Conservation (phyloP, 2,797 vertebrate species). For the Urocyon cinereoargenteus region DNA sequence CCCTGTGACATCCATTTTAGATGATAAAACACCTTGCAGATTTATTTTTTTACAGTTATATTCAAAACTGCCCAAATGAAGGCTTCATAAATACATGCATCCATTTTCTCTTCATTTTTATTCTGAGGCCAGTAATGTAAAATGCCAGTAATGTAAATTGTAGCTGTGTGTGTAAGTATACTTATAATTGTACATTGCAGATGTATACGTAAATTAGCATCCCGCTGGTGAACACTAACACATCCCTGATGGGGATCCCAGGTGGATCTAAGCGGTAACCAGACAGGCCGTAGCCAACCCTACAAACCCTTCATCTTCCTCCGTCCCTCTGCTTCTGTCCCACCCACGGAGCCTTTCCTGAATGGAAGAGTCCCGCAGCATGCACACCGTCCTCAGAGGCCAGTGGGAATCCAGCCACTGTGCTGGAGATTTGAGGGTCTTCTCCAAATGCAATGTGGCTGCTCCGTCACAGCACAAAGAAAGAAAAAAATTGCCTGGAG, state of each 20-base stretch:
- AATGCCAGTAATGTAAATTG: not conserved
- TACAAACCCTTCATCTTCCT: not conserved
- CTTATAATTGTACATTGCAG: not conserved
- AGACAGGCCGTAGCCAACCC: not conserved
- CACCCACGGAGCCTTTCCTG: not conserved
- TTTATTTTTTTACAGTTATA: not conserved
- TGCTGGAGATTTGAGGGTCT: fast-evolving
- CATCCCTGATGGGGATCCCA: too few species aligned
- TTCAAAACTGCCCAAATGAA: not conserved
- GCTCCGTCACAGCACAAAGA: fast-evolving
- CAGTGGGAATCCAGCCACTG: fast-evolving
- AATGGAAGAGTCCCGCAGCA: not conserved
- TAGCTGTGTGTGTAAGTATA: not conserved
- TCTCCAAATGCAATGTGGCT: fast-evolving
- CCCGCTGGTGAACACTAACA: not conserved
- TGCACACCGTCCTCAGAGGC: fast-evolving
- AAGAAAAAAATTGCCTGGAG: not conserved
- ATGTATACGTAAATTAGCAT: not conserved
- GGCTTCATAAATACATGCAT: not conserved
- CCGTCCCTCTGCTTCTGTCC: not conserved
- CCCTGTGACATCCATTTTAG: not conserved
- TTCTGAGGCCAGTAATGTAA: not conserved
- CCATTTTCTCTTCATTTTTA: not conserved
- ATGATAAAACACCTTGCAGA: not conserved
- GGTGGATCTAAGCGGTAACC: not conserved